Conservation (phyloP, 1,140 invertebrate species). For the Plodia interpunctella region DNA sequence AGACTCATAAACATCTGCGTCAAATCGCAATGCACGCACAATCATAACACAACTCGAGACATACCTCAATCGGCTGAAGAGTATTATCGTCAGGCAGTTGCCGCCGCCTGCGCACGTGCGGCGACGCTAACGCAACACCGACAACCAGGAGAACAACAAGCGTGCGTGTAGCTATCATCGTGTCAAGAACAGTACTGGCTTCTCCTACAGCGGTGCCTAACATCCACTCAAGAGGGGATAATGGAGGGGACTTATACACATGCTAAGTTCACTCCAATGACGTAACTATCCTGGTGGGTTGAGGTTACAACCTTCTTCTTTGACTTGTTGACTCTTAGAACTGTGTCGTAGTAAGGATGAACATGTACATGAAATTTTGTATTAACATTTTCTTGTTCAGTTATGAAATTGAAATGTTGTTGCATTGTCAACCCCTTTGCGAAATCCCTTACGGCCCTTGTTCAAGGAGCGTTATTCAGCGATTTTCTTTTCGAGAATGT, state of each 20-base stretch:
- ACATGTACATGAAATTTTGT: not conserved
- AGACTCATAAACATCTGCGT: too few relatives aligned
- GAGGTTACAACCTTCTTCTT: slow-evolving; percentile 4
- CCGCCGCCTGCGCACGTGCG: slow-evolving; percentile 30
- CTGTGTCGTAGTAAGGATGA: not conserved
- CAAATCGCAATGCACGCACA: too few relatives aligned
- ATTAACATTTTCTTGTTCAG: not conserved
- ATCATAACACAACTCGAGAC: not conserved
- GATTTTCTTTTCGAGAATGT: too few relatives aligned
- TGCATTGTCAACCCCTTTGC: not conserved
- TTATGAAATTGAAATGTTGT: not conserved
- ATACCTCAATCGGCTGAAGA: slow-evolving; percentile 56
- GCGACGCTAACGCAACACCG: slow-evolving; percentile 27
- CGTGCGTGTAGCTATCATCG: slow-evolving; percentile 40
- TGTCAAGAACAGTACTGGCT: slow-evolving; percentile 18
- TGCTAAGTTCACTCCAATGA: slow-evolving; percentile 8
- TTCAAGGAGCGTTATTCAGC: not conserved
- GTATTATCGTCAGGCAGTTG: slow-evolving; percentile 56
- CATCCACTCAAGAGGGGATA: not conserved
- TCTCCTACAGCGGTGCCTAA: slow-evolving; percentile 14
- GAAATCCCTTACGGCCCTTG: not conserved
- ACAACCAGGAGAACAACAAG: slow-evolving; percentile 27
- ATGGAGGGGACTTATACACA: slow-evolving; percentile 10
- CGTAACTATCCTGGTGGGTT: not conserved
- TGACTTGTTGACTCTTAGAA: not conserved